Evolutionary conservation across 2,888 invertebrate species (phyloP), one percentile per base, ranked within the genome.

Genomic region (Heliconius ethilla): DNA sequence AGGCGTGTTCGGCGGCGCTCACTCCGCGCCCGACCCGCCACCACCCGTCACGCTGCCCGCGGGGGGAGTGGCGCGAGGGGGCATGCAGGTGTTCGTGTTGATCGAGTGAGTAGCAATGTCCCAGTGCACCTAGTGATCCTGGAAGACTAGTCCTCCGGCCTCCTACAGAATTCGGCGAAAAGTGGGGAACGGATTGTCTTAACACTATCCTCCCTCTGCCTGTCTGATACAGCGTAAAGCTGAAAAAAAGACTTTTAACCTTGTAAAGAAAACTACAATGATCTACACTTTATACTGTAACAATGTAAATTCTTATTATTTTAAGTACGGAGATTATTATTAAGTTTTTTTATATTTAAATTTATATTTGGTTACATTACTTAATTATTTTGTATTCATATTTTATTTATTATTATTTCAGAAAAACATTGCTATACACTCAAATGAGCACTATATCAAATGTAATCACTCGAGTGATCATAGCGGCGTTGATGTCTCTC

Each of bases 391-490:
- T 1, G 2, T 33, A 66, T 22, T 18, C 13, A 18, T 67, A 37
- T n/a, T 67, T 13, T 3, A 37, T 59, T 59, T 15, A 15, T 15
- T 13, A 63, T 45, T 40, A 25, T 83, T 83, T 40, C 87, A 95
- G 96, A 83, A 96, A 96, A 88, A 95, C 95, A 65, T 89, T 96
- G 83, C 95, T 98, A 80, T 98, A 97, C 91, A 98, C 97, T 73
- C 98, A 98, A 90, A 98, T 98, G 76, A 97, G 96, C 86, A 97
- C 98, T 6, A 91, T 98, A 81, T 96, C 98, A 0, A 96, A 96
- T 83, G 97, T 98, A 94, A 95, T 98, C 59, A 96, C 96, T 66
- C 96, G 97, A 81, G 95, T 98, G 18, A 95, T 98, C 29, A 95
- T 97, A 25, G 96, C 98, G 0, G 97, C 97, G 2, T 95, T 97